phyloP scores from a whole-genome alignment of 2,113 vertebrate genomes.

The Gorsachius goisagi region DNA sequence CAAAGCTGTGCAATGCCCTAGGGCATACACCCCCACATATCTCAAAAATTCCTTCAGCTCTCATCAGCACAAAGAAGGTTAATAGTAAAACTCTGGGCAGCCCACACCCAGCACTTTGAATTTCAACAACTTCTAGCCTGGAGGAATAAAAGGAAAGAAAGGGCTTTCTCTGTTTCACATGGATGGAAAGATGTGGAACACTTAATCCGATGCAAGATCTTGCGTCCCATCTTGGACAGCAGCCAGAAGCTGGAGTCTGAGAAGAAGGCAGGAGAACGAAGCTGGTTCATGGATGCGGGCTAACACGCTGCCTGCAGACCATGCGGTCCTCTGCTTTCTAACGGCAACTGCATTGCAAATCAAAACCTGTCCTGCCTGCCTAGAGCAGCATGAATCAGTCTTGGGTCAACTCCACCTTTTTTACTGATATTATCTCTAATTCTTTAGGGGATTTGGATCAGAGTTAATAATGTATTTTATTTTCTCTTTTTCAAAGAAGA shows the following conservation, averaged over 20 bases:
- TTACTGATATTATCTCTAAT: background rate
- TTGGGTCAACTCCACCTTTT: background rate
- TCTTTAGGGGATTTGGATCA: background rate
- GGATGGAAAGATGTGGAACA: background rate
- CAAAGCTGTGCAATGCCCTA: background rate
- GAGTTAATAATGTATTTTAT: background rate
- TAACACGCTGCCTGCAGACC: background rate
- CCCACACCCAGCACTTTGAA: background rate
- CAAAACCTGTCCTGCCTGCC: background rate
- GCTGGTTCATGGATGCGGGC: background rate
- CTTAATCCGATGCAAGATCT: background rate
- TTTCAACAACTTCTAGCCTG: background rate
- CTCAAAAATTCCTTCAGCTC: background rate
- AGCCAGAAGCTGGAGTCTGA: background rate
- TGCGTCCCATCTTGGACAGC: background rate
- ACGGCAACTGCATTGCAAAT: background rate
- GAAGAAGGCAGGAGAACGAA: background rate
- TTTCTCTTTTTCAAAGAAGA: background rate
- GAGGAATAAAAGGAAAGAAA: background rate
- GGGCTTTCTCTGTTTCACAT: background rate
- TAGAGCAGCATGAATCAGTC: rapidly evolving
- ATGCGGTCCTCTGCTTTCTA: background rate
- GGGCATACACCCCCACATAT: too few relatives aligned
- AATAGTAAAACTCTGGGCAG: background rate
- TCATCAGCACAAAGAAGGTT: background rate